Evolutionary conservation across 2,888 invertebrate genomes (phyloP).

Genomic region (Daptonema setosum): DNA sequence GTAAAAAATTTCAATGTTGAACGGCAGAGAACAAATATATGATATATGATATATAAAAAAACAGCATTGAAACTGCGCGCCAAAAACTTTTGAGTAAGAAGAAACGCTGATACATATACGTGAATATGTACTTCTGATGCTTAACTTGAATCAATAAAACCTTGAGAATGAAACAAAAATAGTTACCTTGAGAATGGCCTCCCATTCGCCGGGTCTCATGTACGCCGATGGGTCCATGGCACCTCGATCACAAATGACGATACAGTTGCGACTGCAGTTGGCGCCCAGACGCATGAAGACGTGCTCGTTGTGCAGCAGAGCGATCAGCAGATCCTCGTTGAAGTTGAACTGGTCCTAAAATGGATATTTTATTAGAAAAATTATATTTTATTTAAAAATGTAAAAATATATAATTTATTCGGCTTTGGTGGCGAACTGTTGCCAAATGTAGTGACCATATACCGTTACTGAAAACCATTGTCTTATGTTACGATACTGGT

Average conservation of each 20-base stretch:
- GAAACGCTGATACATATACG: too few species aligned
- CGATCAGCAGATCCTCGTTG: constrained; percentile 59
- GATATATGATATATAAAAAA: too few species aligned
- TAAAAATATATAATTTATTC: not conserved
- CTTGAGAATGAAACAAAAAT: not conserved
- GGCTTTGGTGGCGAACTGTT: too few species aligned
- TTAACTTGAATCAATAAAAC: too few species aligned
- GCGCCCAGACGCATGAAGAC: constrained; percentile 47
- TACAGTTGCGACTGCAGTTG: constrained; percentile 60
- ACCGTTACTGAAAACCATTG: too few species aligned
- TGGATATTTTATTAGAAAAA: not conserved
- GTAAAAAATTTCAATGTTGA: too few species aligned
- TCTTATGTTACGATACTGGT: too few species aligned
- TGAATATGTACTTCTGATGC: too few species aligned
- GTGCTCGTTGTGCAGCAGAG: not conserved
- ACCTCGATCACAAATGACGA: constrained; percentile 89
- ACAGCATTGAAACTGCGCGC: too few species aligned
- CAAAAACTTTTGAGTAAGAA: too few species aligned
- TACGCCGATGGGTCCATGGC: constrained; percentile 23
- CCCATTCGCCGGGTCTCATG: constrained; percentile 43
- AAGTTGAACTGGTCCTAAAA: not conserved
- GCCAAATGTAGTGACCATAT: too few species aligned
- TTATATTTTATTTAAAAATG: not conserved
- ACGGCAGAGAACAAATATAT: too few species aligned
- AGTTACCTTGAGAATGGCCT: constrained; percentile 27